Base-by-base conservation (phyloP, 2,888 invertebrate genomes). In the Coleophora flavipennella region DNA sequence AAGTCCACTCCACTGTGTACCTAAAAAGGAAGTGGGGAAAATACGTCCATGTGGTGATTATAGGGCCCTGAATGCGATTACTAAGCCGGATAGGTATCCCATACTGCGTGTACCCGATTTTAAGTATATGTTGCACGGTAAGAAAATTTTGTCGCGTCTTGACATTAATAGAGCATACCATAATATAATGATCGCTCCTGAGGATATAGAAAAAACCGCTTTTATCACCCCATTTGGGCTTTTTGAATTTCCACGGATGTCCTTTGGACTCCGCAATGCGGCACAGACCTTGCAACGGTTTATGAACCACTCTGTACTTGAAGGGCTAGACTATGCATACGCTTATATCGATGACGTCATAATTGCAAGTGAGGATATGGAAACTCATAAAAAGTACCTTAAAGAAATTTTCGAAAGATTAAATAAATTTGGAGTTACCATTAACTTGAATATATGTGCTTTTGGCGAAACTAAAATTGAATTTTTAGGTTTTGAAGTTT, bases 331-430 rank as follows among this genome's bases (percentile, higher is more conserved):
- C 27, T 51, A 55, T 44, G 36, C 45, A 4, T 56, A 48, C 38
- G 35, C 38, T 6, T 66, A 59, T 40, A 44, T 62, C 10, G 62
- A 66, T 40, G 65, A 65, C 43, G 45, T 63, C n/a, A 37, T 64
- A 9, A 40, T 59, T 1, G 52, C 52, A n/a, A 53, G 51, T 2
- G 11, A 14, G 8, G 13, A 33, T 14, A 26, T 8, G 14, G 35
- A 9, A 13, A 25, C 42, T 46, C 48, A 48, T 14, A 26, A 31
- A 12, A 20, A 36, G 8, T 44, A 51, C 31, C 28, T 11, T 54
- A 51, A 2, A 11, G 14, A 8, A 13, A 34, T 20, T 14, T 8
- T 13, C 32, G 4, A 12, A 20, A 42, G 46, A 47, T 47, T 13
- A 28, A 32, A 11, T 14, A 38, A 8, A 44, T 50, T 32, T 29